Conservation (phyloP, 2,797 vertebrate genomes). For the Hemitrygon akajei region DNA sequence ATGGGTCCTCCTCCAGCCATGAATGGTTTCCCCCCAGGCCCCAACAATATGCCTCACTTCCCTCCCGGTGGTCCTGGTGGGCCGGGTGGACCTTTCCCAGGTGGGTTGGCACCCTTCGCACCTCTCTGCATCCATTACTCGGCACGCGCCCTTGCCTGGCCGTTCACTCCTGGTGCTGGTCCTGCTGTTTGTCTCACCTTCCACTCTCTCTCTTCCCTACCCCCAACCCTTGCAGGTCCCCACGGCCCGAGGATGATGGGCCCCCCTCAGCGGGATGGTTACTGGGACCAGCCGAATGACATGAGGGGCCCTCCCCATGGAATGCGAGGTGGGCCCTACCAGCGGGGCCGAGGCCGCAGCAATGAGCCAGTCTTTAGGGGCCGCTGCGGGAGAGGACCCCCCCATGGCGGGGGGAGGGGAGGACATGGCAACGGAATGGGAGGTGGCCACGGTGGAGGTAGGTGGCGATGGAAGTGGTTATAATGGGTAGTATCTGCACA, state of each 20-base stretch:
- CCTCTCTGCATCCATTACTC: no score
- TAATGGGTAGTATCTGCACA: not conserved
- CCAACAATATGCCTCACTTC: conserved; percentile 73
- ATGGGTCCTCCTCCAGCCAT: conserved; percentile 73
- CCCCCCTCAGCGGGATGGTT: conserved; percentile 73
- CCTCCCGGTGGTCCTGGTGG: conserved; percentile 69
- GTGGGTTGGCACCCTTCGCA: conserved; percentile 11
- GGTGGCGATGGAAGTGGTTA: not conserved
- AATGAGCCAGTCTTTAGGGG: conserved; percentile 44
- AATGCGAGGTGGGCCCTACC: conserved; percentile 53
- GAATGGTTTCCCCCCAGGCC: conserved; percentile 75
- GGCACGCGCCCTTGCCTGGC: no score
- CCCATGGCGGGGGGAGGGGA: conserved; percentile 64
- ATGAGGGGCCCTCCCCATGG: conserved; percentile 70
- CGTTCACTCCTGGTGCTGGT: no score
- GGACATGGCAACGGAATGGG: conserved; percentile 48
- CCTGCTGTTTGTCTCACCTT: no score
- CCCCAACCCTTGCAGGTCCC: conserved; percentile 44
- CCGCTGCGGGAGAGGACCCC: conserved; percentile 42
- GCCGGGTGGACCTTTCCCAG: conserved; percentile 50
- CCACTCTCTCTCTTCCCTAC: not conserved
- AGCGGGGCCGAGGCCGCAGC: conserved; percentile 57
- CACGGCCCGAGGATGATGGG: conserved; percentile 74
- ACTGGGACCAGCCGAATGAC: conserved; percentile 73
- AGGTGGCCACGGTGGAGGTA: conserved; percentile 45